Conservation (phyloP, 2,113 vertebrate genomes). For the Sinocyclocheilus anophthalmus region DNA sequence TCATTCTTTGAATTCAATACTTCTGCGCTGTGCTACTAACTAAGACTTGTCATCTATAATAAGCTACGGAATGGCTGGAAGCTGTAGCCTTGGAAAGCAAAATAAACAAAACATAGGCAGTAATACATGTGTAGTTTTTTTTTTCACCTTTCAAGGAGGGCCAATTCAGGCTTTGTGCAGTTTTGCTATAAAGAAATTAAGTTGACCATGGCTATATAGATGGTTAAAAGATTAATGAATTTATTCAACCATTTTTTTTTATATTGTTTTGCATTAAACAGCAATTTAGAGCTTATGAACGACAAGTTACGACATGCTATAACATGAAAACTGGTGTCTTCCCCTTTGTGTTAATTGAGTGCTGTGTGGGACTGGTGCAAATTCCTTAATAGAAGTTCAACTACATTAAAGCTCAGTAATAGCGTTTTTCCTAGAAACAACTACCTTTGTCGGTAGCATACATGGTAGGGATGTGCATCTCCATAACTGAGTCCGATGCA, state of each 20-base stretch:
- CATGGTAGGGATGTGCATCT: too few relatives aligned
- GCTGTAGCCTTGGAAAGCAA: slow-evolving; percentile 64
- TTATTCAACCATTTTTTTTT: too few relatives aligned
- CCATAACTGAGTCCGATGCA: too few relatives aligned
- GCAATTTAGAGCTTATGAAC: neutral
- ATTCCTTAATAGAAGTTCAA: neutral
- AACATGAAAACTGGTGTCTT: neutral
- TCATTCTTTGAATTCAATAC: slow-evolving; percentile 77
- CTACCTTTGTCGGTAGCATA: too few relatives aligned
- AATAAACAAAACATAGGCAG: slow-evolving; percentile 63
- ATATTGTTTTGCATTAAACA: neutral
- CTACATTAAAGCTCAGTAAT: neutral
- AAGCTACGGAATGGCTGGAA: slow-evolving; percentile 74
- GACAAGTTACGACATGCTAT: neutral
- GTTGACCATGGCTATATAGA: neutral
- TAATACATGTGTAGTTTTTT: slow-evolving; percentile 39
- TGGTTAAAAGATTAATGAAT: neutral
- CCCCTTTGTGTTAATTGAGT: neutral
- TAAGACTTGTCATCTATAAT: slow-evolving; percentile 74
- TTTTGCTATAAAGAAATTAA: neutral
- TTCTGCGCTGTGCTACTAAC: slow-evolving; percentile 55
- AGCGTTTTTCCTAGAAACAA: neutral
- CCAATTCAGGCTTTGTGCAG: neutral
- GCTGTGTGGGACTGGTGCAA: neutral
- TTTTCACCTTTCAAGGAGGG: neutral